Evolutionary conservation across 2,113 vertebrate species (phyloP).

Genomic region (Tichodroma muraria): DNA sequence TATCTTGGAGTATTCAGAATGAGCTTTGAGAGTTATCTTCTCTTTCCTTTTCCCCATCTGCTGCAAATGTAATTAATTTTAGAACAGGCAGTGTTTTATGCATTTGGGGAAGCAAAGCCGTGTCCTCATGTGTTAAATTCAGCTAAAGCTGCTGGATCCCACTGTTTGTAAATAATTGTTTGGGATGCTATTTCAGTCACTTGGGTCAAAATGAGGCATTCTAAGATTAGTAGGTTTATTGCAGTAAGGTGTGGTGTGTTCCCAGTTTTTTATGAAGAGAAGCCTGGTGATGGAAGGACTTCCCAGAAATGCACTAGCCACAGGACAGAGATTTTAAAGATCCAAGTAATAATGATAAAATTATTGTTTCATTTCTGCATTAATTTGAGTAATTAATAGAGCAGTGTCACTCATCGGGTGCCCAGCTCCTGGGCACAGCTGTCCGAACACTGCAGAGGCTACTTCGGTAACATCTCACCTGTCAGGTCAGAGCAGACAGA

Average conservation of each 20-base stretch:
- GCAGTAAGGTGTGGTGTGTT: neutral
- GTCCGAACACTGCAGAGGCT: neutral
- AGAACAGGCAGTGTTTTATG: neutral
- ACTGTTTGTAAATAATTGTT: neutral
- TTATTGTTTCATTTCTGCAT: neutral
- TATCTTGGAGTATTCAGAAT: neutral
- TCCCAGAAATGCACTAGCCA: neutral
- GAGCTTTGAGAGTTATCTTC: neutral
- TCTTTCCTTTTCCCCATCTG: neutral
- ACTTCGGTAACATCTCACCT: neutral
- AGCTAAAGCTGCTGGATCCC: neutral
- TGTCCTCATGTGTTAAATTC: neutral
- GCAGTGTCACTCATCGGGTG: neutral
- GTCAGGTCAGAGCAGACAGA: neutral
- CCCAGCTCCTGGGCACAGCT: neutral
- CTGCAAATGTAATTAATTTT: slow-evolving; percentile 8
- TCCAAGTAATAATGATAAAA: neutral
- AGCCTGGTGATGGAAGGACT: neutral
- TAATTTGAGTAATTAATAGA: neutral
- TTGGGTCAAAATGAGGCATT: neutral
- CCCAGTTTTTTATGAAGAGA: neutral
- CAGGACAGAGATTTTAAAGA: neutral
- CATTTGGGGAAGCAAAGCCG: neutral
- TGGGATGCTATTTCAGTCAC: neutral
- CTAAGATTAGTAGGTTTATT: neutral